A percentile compares a stretch with the other conserved stretches of the same genome.
Conservation (phyloP, 2,797 vertebrate species). For the Parauchenoglanis punctatus region DNA sequence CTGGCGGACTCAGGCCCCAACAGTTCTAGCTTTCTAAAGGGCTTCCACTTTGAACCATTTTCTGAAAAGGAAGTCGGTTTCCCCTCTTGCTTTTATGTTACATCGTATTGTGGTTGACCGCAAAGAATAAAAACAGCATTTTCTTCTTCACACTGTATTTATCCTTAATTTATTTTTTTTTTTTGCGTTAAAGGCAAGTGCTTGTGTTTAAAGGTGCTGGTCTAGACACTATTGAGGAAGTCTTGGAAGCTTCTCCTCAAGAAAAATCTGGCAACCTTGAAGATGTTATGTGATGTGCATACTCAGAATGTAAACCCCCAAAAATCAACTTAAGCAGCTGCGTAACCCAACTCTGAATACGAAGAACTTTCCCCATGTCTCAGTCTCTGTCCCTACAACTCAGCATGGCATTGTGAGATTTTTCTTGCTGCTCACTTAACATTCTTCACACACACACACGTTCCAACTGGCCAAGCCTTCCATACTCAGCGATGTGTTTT, state of each 20-base stretch:
- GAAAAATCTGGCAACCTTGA: neutral
- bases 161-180: neutral
- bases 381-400: neutral
- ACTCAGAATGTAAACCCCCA: neutral
- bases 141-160: neutral
- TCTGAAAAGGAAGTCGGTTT: too few relatives aligned
- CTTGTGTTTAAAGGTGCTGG: neutral
- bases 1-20: too few relatives aligned
- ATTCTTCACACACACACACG: slow-evolving; percentile 62
- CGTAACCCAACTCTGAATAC: neutral
- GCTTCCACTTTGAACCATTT: too few relatives aligned
- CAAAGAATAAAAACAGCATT: too few relatives aligned
- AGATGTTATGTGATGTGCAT: neutral
- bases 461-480: slow-evolving; percentile 66
- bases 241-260: neutral
- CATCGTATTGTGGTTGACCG: too few relatives aligned
- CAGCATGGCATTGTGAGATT: slow-evolving; percentile 34
- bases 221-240: neutral
- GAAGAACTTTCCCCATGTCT: neutral
- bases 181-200: neutral
- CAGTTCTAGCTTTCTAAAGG: too few relatives aligned
- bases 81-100: too few relatives aligned
- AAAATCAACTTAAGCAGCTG: neutral
- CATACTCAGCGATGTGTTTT: slow-evolving; percentile 69
- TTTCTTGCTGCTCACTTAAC: slow-evolving; percentile 68